phyloP scores from a whole-genome alignment of 2,113 vertebrate species.

The Sphyrna mokarran region DNA sequence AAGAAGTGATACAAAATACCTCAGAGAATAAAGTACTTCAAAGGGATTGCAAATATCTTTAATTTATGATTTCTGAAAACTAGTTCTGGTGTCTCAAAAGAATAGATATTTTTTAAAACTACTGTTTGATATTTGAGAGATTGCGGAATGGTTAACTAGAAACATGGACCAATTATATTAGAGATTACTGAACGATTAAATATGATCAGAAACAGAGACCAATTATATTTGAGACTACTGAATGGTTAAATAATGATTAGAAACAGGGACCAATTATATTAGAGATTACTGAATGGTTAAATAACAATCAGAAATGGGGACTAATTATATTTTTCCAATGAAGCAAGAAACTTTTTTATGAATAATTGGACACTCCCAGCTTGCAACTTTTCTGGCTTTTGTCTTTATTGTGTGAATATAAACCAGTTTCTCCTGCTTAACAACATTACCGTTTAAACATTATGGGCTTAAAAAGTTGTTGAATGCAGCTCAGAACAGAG shows the following conservation, averaged over 20 bases:
- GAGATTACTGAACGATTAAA: background rate
- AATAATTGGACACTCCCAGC: background rate
- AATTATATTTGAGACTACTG: background rate
- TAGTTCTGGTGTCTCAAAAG: background rate
- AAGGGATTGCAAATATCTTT: background rate
- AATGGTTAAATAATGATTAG: background rate
- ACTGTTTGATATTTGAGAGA: background rate
- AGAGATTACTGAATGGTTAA: background rate
- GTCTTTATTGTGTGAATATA: background rate
- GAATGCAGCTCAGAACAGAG: background rate
- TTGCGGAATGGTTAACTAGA: background rate
- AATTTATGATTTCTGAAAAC: background rate
- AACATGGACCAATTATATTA: background rate
- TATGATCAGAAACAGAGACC: background rate
- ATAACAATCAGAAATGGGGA: background rate
- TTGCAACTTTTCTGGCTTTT: background rate
- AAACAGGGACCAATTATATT: background rate
- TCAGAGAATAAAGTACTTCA: background rate
- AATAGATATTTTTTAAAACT: background rate
- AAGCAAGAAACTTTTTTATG: background rate
- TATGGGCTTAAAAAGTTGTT: constrained; percentile 14
- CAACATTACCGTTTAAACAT: constrained; percentile 2
- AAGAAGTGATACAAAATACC: background rate
- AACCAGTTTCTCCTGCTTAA: background rate
- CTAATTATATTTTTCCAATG: background rate